phyloP scores from a whole-genome alignment of 1,140 invertebrate genomes.

The Conus betulinus region DNA sequence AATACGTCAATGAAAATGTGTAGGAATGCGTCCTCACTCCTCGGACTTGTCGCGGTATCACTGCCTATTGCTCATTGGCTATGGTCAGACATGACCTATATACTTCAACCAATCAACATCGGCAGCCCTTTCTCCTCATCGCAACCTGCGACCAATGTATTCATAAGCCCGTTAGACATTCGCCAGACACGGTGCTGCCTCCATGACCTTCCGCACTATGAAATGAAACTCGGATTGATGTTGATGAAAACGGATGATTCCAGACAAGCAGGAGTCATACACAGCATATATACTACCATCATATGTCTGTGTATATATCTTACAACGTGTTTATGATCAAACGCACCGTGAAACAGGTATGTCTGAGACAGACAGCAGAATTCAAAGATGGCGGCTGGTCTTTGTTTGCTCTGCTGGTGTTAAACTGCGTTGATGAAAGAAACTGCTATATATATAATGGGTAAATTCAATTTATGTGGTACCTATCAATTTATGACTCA shows the following conservation, averaged over 20 bases:
- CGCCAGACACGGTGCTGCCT: conserved; percentile 15
- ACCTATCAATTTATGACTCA: neutral
- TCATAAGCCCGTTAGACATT: conserved; percentile 27
- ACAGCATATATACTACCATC: conserved; percentile 9
- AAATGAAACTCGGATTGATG: conserved; percentile 30
- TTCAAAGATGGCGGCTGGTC: conserved; percentile 29
- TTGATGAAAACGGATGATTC: neutral
- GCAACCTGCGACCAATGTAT: conserved; percentile 29
- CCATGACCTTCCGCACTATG: conserved; percentile 35
- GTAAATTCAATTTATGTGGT: neutral
- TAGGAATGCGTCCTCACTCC: neutral
- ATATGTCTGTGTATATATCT: conserved; percentile 13
- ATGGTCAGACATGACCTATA: neutral
- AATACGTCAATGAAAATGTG: conserved; percentile 25
- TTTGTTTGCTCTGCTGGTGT: conserved; percentile 3
- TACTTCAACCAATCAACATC: conserved; percentile 14
- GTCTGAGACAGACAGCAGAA: neutral
- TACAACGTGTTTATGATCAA: conserved; percentile 5
- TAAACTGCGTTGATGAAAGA: neutral
- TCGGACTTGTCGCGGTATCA: neutral
- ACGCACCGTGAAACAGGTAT: conserved; percentile 36
- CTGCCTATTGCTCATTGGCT: conserved; percentile 2
- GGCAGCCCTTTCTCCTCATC: neutral
- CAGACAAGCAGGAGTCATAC: neutral
- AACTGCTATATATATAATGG: neutral